phyloP scores from a whole-genome alignment of 2,888 invertebrate genomes.

The Gortyna flavago region DNA sequence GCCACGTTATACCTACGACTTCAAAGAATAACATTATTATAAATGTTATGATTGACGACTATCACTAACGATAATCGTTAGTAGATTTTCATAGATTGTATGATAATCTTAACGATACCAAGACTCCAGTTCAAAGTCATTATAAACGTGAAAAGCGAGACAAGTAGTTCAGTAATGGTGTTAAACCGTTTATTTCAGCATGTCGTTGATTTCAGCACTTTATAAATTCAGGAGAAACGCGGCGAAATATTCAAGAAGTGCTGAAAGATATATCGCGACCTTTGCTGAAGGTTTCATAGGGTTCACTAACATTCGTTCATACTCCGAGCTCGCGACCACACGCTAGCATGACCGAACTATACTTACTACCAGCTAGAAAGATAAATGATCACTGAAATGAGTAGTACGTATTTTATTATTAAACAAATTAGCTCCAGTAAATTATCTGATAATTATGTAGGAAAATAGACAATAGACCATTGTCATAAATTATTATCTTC shows the following conservation, averaged over 20 bases:
- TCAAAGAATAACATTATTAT: neutral
- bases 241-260: constrained; percentile 51
- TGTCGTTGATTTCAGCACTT: constrained; percentile 32
- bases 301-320: constrained; percentile 23
- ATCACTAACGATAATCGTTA: neutral
- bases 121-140: neutral
- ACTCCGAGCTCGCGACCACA: constrained; percentile 11
- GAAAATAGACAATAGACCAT: neutral
- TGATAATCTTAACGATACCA: neutral
- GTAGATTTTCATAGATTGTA: too few relatives aligned
- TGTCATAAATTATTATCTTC: neutral
- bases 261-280: constrained; percentile 52
- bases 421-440: too few relatives aligned
- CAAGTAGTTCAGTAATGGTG: constrained; percentile 5
- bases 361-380: neutral
- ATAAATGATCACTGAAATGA: constrained; percentile 2
- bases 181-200: constrained; percentile 39
- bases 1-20: neutral
- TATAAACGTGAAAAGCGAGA: constrained; percentile 14
- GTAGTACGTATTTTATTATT: neutral
- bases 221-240: constrained; percentile 42
- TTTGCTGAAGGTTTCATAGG: constrained; percentile 28
- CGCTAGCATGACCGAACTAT: neutral
- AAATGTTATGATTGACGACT: neutral
- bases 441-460: too few relatives aligned